Percentiles rank a stretch among this genome's conserved stretches.
phyloP scores from a whole-genome alignment of 2,888 invertebrate species.

The Agapostemon virescens region DNA sequence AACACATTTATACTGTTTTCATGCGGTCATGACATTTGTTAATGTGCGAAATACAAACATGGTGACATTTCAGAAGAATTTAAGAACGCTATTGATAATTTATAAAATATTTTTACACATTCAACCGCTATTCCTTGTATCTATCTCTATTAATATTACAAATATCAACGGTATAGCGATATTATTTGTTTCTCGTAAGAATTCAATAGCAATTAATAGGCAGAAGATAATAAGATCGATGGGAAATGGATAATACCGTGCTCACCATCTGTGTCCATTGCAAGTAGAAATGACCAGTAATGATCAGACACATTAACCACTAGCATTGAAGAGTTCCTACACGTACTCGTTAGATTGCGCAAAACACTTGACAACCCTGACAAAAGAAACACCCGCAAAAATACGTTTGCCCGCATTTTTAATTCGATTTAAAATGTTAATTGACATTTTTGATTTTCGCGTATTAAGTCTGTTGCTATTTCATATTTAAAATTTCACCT shows the following conservation, averaged over 20 bases:
- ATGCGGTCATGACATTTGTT: background rate
- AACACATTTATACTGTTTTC: too few relatives aligned
- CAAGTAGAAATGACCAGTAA: conserved; percentile 14
- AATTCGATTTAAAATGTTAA: background rate
- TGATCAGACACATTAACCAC: conserved; percentile 10
- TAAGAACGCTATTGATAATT: background rate
- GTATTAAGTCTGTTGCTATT: too few relatives aligned
- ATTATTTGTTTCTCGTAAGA: background rate
- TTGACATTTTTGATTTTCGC: background rate
- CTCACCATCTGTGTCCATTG: background rate
- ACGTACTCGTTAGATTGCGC: background rate
- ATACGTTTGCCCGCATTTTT: background rate
- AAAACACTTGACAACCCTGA: background rate
- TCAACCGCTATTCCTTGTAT: background rate
- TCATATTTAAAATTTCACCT: background rate
- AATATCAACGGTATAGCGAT: background rate
- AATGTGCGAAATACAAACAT: background rate
- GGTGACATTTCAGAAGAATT: background rate
- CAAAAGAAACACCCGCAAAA: background rate
- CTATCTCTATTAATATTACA: background rate
- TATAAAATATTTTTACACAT: background rate
- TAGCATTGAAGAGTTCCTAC: background rate
- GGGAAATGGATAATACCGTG: conserved; percentile 5
- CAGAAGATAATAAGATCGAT: conserved; percentile 2
- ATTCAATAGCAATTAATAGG: background rate